Conservation (phyloP, 1,140 invertebrate genomes). For the Pogonus chalceus region DNA sequence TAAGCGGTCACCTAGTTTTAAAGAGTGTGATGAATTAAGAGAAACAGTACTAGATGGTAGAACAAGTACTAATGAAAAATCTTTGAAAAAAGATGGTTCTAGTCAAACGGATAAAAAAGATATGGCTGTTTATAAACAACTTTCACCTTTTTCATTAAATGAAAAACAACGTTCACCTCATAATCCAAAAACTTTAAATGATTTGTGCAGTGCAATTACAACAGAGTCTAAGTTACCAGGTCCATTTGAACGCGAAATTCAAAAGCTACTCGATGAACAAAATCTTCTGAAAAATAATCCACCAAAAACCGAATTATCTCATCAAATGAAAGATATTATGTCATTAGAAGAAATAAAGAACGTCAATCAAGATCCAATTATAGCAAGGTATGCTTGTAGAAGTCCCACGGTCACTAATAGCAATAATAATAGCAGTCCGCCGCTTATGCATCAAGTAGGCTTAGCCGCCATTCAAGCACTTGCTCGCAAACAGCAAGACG, state of each 20-base stretch:
- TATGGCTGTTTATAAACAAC: conserved; percentile 33
- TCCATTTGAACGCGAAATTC: conserved; percentile 62
- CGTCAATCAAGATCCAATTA: conserved; percentile 20
- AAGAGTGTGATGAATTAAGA: conserved; percentile 35
- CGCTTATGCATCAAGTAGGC: conserved; percentile 46
- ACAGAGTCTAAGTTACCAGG: conserved; percentile 35
- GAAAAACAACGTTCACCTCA: conserved; percentile 35
- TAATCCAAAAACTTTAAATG: conserved; percentile 39
- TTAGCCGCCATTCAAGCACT: conserved; percentile 51
- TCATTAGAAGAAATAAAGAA: conserved; percentile 28
- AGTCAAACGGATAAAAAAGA: conserved; percentile 55
- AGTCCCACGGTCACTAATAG: conserved; percentile 21
- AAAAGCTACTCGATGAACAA: conserved; percentile 61
- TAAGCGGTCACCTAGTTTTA: conserved; percentile 34
- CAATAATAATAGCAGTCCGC: conserved; percentile 45
- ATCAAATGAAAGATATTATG: conserved; percentile 38
- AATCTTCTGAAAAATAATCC: conserved; percentile 49
- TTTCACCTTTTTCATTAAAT: conserved; percentile 37
- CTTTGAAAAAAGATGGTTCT: conserved; percentile 47
- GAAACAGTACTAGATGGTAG: conserved; percentile 40
- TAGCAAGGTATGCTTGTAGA: conserved; percentile 15
- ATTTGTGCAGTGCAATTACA: conserved; percentile 31
- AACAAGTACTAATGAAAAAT: conserved; percentile 40
- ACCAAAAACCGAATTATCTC: conserved; percentile 44
- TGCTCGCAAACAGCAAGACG: conserved; percentile 37